Base-by-base conservation (phyloP, 2,797 vertebrate species). In the Tachyglossus aculeatus region DNA sequence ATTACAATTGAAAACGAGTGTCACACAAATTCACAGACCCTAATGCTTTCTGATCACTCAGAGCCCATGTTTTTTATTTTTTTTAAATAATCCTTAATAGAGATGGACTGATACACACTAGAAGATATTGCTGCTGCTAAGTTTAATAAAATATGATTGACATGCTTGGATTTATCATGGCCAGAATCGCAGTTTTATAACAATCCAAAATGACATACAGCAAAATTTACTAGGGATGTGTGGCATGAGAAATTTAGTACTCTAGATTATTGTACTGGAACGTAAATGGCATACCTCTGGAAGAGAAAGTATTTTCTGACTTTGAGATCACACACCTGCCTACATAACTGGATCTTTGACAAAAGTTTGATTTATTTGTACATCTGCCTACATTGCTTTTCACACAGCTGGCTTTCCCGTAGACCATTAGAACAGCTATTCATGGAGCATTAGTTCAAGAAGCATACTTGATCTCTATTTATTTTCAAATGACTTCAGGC, bases 101-200 rank as follows among this genome's bases (percentile, higher is more conserved):
- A 90, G 88, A 92, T 91, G 44, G 41, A 76, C 60, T 80, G 87
- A 92, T 92, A 89, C 7, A 39, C 55, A 36, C 55, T 79, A 32
- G 67, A 61, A 83, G 60, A 84, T 89, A 90, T 83, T 86, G 79
- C 70, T 84, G 31, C 52, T 85, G 65, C 82, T 83, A 81, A 67
- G 15, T 89, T 92, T 93, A 92, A 91, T 93, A 91, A 93, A 92
- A 82, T 79, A 66, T 86, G 82, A 92, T 85, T 90, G 89, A 80
- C 87, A 86, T 75, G 38, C 71, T 85, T 82, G 62, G 78, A 78
- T 78, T 88, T 91, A 93, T 92, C 88, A 57, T 34, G 50, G 62
- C 32, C 54, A 66, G 53, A 59, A 93, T 91, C 88, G 65, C 27
- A 67, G 69, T 85, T 77, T 79, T 88, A 69, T 78, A 86, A 87